Evolutionary conservation across 2,113 vertebrate species (phyloP).

Genomic region (Peromyscus californicus): DNA sequence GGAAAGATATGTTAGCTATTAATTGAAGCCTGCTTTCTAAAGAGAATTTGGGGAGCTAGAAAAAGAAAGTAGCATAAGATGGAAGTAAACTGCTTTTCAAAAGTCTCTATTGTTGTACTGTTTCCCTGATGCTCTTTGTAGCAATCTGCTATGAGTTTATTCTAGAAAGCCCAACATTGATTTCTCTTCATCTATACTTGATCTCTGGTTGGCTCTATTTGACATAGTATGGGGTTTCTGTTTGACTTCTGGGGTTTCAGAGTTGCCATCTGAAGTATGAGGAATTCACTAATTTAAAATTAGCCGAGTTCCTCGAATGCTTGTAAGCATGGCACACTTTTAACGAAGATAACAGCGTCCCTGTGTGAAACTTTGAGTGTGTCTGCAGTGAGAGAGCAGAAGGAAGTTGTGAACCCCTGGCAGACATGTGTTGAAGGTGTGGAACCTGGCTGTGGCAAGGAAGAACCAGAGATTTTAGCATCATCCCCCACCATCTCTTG

Average conservation of each 20-base stretch:
- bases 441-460: not conserved
- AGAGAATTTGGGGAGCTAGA: conserved; percentile 54
- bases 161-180: not conserved
- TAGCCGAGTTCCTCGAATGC: not conserved
- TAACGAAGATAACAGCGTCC: not conserved
- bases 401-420: not conserved
- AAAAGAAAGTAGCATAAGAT: conserved; percentile 19
- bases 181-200: not conserved
- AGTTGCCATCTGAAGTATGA: conserved; percentile 38
- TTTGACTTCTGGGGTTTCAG: not conserved
- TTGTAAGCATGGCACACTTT: not conserved
- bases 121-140: not conserved
- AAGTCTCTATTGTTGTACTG: not conserved
- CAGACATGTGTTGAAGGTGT: not conserved
- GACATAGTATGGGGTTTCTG: not conserved
- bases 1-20: conserved; percentile 37
- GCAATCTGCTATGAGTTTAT: not conserved
- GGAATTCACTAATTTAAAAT: conserved; percentile 6
- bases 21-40: conserved; percentile 45
- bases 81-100: not conserved
- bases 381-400: not conserved
- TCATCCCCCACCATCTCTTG: not conserved
- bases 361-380: not conserved
- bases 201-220: not conserved
- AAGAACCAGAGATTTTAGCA: not conserved